phyloP scores from a whole-genome alignment of 1,140 invertebrate genomes.

The Pseudomyrmex cubaensis region DNA sequence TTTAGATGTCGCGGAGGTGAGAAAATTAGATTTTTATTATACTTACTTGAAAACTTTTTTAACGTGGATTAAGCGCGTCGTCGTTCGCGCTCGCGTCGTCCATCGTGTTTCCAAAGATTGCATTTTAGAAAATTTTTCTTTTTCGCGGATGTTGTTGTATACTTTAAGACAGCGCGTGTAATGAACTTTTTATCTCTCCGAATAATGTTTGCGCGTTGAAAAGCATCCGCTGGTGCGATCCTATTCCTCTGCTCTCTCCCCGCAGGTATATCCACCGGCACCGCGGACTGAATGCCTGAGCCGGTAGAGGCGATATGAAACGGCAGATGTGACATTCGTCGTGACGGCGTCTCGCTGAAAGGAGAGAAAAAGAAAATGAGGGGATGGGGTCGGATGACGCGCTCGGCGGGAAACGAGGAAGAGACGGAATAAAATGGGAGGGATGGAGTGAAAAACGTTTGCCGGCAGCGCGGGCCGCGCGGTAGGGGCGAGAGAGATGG shows the following conservation, averaged over 20 bases:
- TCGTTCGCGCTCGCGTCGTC: not conserved
- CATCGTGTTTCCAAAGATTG: not conserved
- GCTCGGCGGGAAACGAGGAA: not conserved
- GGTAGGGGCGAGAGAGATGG: not conserved
- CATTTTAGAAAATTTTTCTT: not conserved
- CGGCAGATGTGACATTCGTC: slow-evolving; percentile 52
- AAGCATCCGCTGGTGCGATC: not conserved
- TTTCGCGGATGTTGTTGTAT: not conserved
- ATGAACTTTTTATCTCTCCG: slow-evolving; percentile 42
- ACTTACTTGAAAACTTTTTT: too few species aligned
- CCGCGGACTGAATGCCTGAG: not conserved
- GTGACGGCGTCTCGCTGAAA: slow-evolving; percentile 49
- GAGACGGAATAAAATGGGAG: not conserved
- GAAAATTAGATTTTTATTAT: not conserved
- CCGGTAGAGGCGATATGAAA: slow-evolving; percentile 55
- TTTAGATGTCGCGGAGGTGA: not conserved
- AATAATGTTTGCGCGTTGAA: slow-evolving; percentile 44
- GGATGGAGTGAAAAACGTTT: slow-evolving; percentile 54
- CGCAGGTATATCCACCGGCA: slow-evolving; percentile 14
- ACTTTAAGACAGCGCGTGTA: slow-evolving; percentile 4
- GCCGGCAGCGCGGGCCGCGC: slow-evolving; percentile 20
- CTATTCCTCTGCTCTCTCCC: not conserved
- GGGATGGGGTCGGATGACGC: slow-evolving; percentile 38
- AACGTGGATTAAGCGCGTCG: not conserved
- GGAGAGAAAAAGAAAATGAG: slow-evolving; percentile 45